phyloP scores from a whole-genome alignment of 1,140 invertebrate genomes.

The Drosophila lowei region DNA sequence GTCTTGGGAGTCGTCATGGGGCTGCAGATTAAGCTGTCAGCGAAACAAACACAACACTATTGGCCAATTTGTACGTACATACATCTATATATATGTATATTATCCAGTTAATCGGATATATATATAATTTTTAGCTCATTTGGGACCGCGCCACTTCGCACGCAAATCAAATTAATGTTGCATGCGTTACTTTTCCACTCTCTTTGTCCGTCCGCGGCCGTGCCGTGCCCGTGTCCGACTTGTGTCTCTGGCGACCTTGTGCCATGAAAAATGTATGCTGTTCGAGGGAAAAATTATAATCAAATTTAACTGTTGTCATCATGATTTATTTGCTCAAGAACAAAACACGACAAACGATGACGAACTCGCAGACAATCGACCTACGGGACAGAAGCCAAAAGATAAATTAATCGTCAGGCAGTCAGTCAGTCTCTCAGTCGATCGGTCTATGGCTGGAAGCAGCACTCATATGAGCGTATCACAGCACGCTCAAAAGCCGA shows the following conservation, averaged over 20 bases:
- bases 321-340: slow-evolving; percentile 74
- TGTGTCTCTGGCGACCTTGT: slow-evolving; percentile 50
- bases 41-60: slow-evolving; percentile 49
- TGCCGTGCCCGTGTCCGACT: not conserved
- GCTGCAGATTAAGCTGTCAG: slow-evolving; percentile 71
- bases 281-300: slow-evolving; percentile 63
- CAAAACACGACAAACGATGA: slow-evolving; percentile 61
- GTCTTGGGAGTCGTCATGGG: slow-evolving; percentile 39
- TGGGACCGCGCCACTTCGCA: slow-evolving; percentile 52
- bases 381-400: slow-evolving; percentile 50
- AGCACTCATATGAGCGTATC: slow-evolving; percentile 32
- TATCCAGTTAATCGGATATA: slow-evolving; percentile 31
- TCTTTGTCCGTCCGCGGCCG: slow-evolving; percentile 3
- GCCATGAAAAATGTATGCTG: slow-evolving; percentile 72
- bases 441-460: slow-evolving; percentile 47
- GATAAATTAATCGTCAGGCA: slow-evolving; percentile 57
- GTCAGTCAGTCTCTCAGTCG: slow-evolving; percentile 19
- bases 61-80: slow-evolving; percentile 58
- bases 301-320: slow-evolving; percentile 81
- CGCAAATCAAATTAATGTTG: slow-evolving; percentile 81
- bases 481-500: slow-evolving; percentile 15
- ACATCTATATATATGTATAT: slow-evolving; percentile 19
- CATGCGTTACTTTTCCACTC: slow-evolving; percentile 68
- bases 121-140: slow-evolving; percentile 27
- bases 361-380: slow-evolving; percentile 26